Base-by-base conservation (phyloP, 2,888 invertebrate genomes). In the Iselma pallidipennis region DNA sequence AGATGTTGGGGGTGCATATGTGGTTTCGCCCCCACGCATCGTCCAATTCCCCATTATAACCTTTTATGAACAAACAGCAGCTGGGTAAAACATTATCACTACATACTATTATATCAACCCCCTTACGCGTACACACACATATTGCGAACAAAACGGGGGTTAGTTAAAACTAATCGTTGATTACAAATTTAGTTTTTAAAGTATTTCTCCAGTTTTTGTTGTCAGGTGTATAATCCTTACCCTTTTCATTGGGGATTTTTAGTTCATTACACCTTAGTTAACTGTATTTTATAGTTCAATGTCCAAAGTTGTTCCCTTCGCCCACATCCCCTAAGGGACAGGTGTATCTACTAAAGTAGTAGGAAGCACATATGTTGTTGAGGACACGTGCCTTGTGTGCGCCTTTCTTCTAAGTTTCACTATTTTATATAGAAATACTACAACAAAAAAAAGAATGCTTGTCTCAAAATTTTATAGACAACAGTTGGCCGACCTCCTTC, bases 201-300 rank as follows among this genome's bases (percentile, higher is more conserved):
- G 10, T 42, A 19, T 9, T 42, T 2, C 16, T 31, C n/a, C n/a
- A 42, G 5, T 42, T 6, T 19, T 19, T 16, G 7, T 4, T n/a
- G 49, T 58, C 51, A 61, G 49, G 61, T 61, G 61, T 29, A 52
- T 31, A 55, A 61, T 57, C 51, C 21, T 42, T 29, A 33, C 42
- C 57, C 14, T 52, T 55, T 29, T 21, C 19, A 37, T 16, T 7
- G 16, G 12, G 45, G 45, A 28, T 49, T 45, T 28, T 42, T 67
- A 63, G 73, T 73, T 73, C 72, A 68, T 70, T 72, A 71, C 66
- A 71, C 73, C 68, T 65, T 37, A 55, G 56, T 63, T 73, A 74
- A 73, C 71, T 69, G 72, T 74, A 73, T 57, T 21, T 14, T 16
- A 54, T 42, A 67, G 73, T 73, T 74, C 73, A 74, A 74, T 66